These are phyloP conservation scores for Syngnathus rostellatus DNA, from an alignment of 2,797 vertebrate species.

Conservation along the genomic window DNA sequence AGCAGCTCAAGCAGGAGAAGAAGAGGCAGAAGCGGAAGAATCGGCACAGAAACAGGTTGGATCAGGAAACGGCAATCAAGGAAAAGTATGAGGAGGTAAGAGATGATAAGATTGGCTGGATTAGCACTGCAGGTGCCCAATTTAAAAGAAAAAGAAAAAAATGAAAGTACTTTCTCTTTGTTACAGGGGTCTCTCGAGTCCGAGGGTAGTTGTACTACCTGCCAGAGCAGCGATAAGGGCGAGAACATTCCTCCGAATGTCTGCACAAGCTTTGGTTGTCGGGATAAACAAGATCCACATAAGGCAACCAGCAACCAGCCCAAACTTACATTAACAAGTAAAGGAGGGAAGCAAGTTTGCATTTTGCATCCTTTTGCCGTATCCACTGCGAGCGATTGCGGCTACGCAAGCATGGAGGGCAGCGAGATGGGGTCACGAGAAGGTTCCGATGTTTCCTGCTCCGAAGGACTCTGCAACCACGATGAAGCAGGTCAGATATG, in stretches of 20 bases:
- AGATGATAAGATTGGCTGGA: not conserved
- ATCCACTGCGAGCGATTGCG: slow-evolving; percentile 84
- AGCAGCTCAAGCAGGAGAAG: slow-evolving; percentile 95
- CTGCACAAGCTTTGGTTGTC: slow-evolving; percentile 78
- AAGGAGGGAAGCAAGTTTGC: not conserved
- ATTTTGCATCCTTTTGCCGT: slow-evolving; percentile 46
- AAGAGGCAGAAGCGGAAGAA: slow-evolving; percentile 96
- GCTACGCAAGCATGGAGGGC: slow-evolving; percentile 95
- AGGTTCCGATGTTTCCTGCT: slow-evolving; percentile 91
- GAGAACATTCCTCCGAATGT: slow-evolving; percentile 71
- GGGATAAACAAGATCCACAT: slow-evolving; percentile 75
- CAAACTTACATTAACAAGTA: not conserved
- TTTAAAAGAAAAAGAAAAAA: no score
- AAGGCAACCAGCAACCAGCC: not conserved
- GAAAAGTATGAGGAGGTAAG: slow-evolving; percentile 78
- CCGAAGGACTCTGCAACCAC: slow-evolving; percentile 94
- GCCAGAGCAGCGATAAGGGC: slow-evolving; percentile 72
- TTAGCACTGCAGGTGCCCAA: not conserved
- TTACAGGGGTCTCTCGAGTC: slow-evolving; percentile 75
- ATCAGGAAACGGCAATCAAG: slow-evolving; percentile 75
- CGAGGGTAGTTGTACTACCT: slow-evolving; percentile 79
- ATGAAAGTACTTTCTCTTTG: not conserved
- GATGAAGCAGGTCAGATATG: slow-evolving; percentile 80
- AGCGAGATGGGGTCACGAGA: slow-evolving; percentile 87
- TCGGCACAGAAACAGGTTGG: slow-evolving; percentile 90